These are phyloP conservation scores for Lethenteron reissneri DNA, from an alignment of 2,113 vertebrate species.

Conservation along the genomic window DNA sequence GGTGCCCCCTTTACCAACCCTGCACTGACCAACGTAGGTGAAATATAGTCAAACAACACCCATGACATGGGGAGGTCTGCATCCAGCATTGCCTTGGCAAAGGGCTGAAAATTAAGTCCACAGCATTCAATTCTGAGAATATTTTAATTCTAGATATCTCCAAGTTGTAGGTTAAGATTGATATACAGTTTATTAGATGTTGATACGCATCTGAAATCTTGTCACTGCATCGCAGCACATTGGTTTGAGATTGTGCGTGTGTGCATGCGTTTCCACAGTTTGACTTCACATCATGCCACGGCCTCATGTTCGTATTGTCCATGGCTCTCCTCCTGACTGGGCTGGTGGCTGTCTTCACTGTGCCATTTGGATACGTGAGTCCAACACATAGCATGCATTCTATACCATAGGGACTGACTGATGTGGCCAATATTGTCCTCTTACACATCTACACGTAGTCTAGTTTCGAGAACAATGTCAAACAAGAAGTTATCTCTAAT, in stretches of 20 bases:
- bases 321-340: conserved; percentile 55
- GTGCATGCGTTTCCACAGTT: conserved; percentile 22
- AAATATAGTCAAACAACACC: no score
- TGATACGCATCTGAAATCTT: background rate
- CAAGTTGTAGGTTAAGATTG: background rate
- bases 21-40: no score
- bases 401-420: no score
- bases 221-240: background rate
- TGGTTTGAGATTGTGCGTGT: background rate
- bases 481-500: no score
- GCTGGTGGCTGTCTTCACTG: conserved; percentile 35
- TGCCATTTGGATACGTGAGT: conserved; percentile 62
- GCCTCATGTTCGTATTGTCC: conserved; percentile 42
- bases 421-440: no score
- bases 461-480: no score
- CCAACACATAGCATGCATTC: background rate
- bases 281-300: conserved; percentile 63
- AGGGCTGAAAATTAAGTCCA: no score
- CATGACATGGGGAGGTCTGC: no score
- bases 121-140: background rate
- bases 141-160: background rate
- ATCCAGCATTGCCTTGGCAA: no score
- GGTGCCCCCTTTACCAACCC: background rate
- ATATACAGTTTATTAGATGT: background rate
- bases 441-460: no score